Percentiles rank a stretch among this genome's conserved stretches.
Conservation (phyloP, 2,888 invertebrate genomes). For the Ganaspis brasiliensis region DNA sequence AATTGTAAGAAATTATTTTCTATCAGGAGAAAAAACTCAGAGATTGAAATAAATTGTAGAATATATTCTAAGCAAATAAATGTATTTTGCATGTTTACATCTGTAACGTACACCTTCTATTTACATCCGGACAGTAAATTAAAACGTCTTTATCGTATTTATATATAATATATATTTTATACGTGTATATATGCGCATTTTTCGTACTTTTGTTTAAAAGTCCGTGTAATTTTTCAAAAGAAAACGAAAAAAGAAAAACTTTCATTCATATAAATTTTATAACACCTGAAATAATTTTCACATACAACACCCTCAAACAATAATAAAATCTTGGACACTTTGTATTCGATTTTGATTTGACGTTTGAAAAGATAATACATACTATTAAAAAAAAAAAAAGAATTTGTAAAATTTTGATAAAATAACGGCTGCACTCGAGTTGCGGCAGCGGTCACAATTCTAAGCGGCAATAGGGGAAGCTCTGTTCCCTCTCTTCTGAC, state of each 20-base stretch:
- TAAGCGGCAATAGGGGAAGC: too few species aligned
- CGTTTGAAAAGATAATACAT: too few species aligned
- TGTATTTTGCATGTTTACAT: conserved; percentile 59
- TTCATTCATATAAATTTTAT: conserved; percentile 1
- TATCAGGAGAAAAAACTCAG: conserved; percentile 42
- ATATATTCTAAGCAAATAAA: conserved; percentile 52
- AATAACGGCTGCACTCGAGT: too few species aligned
- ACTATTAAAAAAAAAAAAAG: too few species aligned
- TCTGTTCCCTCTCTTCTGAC: too few species aligned
- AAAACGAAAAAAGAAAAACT: too few species aligned
- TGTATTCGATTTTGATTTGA: not conserved
- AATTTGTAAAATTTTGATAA: too few species aligned
- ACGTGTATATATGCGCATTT: not conserved
- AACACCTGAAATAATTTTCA: too few species aligned
- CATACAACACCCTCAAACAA: conserved; percentile 15
- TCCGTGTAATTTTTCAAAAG: conserved; percentile 20
- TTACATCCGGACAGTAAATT: conserved; percentile 53
- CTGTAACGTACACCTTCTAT: conserved; percentile 58
- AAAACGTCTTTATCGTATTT: conserved; percentile 13
- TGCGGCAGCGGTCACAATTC: too few species aligned
- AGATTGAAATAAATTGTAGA: conserved; percentile 55
- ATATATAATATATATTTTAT: conserved; percentile 4
- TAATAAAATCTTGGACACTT: not conserved
- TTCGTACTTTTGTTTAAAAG: not conserved
- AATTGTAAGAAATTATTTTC: not conserved